Conservation (phyloP, 53 echinoderm and acorn worm species). For the Patiria pectinifera region DNA sequence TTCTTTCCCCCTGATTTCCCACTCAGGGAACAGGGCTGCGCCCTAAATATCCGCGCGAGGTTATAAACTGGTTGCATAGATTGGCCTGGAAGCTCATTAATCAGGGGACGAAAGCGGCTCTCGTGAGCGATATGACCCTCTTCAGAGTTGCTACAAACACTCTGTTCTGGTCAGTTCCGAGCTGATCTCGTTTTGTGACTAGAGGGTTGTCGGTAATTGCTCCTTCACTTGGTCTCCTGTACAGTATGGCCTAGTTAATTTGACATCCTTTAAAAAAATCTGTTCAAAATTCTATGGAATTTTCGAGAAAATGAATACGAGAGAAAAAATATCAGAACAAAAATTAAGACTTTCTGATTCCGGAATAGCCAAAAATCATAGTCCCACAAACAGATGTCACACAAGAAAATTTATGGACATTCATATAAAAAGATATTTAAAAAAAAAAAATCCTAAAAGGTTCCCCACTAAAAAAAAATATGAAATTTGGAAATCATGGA, state of each 20-base stretch:
- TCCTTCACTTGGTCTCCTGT: not conserved
- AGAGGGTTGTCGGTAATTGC: not conserved
- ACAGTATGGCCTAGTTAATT: not conserved
- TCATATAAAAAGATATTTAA: too few relatives aligned
- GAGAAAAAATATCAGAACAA: too few relatives aligned
- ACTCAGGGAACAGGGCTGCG: not conserved
- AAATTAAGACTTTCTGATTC: too few relatives aligned
- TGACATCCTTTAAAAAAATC: not conserved
- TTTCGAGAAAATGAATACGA: too few relatives aligned
- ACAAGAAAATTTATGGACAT: too few relatives aligned
- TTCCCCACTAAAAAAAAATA: too few relatives aligned
- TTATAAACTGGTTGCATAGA: slow-evolving; percentile 16
- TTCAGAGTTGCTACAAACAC: not conserved
- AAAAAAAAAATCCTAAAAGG: too few relatives aligned
- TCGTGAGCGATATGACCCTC: slow-evolving; percentile 1
- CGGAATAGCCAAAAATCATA: too few relatives aligned
- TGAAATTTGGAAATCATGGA: too few relatives aligned
- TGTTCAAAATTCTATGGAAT: too few relatives aligned
- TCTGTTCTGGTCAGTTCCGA: not conserved
- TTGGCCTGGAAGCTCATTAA: not conserved
- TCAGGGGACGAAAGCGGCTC: not conserved
- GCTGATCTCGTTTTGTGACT: not conserved
- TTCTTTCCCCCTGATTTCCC: not conserved
- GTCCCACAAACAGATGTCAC: too few relatives aligned
- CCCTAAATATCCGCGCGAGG: not conserved